Evolutionary conservation across 2,888 invertebrate species (phyloP).

Genomic region (Vesta saturnalis): DNA sequence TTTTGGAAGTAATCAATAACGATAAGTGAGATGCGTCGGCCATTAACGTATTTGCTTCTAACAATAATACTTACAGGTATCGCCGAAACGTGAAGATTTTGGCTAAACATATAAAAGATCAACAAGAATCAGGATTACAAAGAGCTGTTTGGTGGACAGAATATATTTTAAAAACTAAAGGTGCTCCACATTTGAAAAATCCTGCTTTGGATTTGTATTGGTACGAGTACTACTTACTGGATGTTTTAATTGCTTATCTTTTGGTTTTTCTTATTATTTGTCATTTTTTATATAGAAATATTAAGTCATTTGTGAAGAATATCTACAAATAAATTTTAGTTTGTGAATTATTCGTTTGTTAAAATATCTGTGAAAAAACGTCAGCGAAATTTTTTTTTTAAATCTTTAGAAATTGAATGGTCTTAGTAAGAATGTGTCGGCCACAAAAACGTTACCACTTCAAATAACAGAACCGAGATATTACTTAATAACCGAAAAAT

Average conservation of each 20-base stretch:
- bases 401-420: too few species aligned
- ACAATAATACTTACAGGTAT: conserved; percentile 44
- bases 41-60: not conserved
- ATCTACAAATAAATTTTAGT: too few species aligned
- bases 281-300: too few species aligned
- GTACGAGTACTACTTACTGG: conserved; percentile 46
- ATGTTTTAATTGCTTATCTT: conserved; percentile 42
- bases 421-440: too few species aligned
- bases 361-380: too few species aligned
- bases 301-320: too few species aligned
- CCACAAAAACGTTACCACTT: too few species aligned
- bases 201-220: conserved; percentile 37
- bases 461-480: too few species aligned
- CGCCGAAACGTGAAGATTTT: conserved; percentile 37
- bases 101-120: conserved; percentile 42
- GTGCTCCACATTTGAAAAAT: conserved; percentile 44
- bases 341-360: too few species aligned
- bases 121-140: conserved; percentile 48
- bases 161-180: conserved; percentile 49
- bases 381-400: too few species aligned
- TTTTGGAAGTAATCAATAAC: conserved; percentile 42
- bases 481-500: too few species aligned
- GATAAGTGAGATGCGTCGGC: conserved; percentile 26
- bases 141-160: conserved; percentile 53
- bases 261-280: not conserved